phyloP scores from a whole-genome alignment of 2,888 invertebrate species.

The Gisinianus flammeolus region DNA sequence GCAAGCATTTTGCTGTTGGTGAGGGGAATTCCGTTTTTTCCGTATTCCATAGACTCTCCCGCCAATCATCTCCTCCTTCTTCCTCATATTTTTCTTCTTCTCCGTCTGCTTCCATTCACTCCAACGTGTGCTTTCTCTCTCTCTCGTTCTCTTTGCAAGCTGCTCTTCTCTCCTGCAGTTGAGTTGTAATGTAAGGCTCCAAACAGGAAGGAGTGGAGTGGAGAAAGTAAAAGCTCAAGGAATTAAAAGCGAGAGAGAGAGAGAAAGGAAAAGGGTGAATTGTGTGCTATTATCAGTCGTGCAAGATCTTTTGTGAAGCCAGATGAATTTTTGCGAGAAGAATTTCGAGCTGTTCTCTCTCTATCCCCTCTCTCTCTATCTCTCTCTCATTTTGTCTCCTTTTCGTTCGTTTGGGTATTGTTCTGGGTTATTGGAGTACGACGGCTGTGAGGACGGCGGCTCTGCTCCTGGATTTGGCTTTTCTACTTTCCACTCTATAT shows the following conservation, averaged over 20 bases:
- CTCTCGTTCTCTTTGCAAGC: not conserved
- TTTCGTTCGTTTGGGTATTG: no score
- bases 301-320: slow-evolving; percentile 6
- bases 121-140: not conserved
- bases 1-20: not conserved
- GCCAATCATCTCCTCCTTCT: slow-evolving; percentile 2
- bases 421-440: no score
- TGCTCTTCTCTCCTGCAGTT: not conserved
- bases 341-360: not conserved
- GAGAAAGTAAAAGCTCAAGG: slow-evolving; percentile 14
- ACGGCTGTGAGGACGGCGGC: no score
- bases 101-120: not conserved
- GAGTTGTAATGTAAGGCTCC: not conserved
- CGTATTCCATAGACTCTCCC: no score
- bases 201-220: not conserved
- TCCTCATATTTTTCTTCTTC: no score
- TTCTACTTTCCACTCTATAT: no score
- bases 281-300: no score
- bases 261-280: slow-evolving; percentile 8
- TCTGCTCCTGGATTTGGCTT: no score
- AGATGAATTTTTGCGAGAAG: slow-evolving; percentile 8
- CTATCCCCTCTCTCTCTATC: not conserved
- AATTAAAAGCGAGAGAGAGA: slow-evolving; percentile 17
- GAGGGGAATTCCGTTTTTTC: no score
- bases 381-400: slow-evolving; percentile 3